Conservation (phyloP, 1,140 invertebrate genomes). For the Bombus breviceps region DNA sequence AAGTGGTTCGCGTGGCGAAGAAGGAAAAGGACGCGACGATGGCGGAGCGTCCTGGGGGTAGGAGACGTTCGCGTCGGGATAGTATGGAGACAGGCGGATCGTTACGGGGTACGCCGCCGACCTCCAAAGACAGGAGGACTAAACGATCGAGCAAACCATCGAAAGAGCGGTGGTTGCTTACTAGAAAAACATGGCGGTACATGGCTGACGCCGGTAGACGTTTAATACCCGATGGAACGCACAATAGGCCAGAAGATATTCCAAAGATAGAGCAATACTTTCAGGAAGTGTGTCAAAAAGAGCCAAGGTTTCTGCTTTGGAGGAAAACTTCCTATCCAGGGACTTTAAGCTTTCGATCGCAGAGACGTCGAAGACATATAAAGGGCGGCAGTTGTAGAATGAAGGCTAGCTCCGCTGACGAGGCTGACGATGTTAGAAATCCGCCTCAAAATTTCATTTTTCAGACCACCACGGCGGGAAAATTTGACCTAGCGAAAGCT, state of each 20-base stretch:
- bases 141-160: conserved; percentile 82
- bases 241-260: conserved; percentile 88
- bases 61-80: conserved; percentile 63
- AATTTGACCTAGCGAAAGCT: conserved; percentile 87
- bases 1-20: conserved; percentile 80
- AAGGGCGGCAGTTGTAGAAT: conserved; percentile 86
- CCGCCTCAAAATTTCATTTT: conserved; percentile 82
- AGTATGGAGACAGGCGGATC: conserved; percentile 54
- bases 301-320: conserved; percentile 91
- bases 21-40: conserved; percentile 77
- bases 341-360: conserved; percentile 84
- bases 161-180: conserved; percentile 92
- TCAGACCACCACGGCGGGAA: conserved; percentile 83
- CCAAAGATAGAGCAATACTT: conserved; percentile 92
- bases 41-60: conserved; percentile 77
- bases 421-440: conserved; percentile 82
- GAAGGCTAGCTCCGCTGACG: conserved; percentile 86
- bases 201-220: conserved; percentile 94
- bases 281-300: conserved; percentile 90
- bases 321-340: conserved; percentile 91
- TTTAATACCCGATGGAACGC: conserved; percentile 90
- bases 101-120: conserved; percentile 64
- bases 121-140: conserved; percentile 75
- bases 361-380: conserved; percentile 82
- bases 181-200: conserved; percentile 94